phyloP scores from a whole-genome alignment of 2,888 invertebrate species.

The Cephus pulcher region DNA sequence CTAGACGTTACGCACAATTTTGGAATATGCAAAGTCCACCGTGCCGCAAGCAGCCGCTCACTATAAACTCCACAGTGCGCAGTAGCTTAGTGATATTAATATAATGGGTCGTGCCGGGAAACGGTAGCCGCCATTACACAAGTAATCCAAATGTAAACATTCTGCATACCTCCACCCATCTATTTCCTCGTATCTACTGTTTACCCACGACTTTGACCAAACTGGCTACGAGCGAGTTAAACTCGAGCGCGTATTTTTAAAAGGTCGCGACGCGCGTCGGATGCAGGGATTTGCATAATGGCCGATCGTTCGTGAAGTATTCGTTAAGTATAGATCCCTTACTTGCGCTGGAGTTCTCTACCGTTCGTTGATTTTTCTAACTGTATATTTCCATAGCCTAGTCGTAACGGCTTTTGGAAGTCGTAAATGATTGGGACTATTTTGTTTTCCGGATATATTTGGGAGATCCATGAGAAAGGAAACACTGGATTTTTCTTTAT shows the following conservation, averaged over 20 bases:
- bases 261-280: neutral
- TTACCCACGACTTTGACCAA: neutral
- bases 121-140: conserved; percentile 1
- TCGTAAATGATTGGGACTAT: neutral
- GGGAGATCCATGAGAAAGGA: neutral
- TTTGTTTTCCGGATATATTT: neutral
- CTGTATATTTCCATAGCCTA: neutral
- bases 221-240: neutral
- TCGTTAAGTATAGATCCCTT: neutral
- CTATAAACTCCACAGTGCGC: neutral
- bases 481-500: neutral
- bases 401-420: neutral
- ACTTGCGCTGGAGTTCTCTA: neutral
- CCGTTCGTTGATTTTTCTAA: neutral
- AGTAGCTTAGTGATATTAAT: neutral
- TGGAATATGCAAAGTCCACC: neutral
- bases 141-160: conserved; percentile 9
- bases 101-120: neutral
- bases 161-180: neutral
- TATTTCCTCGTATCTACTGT: neutral
- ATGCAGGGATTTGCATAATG: neutral
- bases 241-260: neutral
- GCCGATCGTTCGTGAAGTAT: neutral
- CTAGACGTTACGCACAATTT: neutral
- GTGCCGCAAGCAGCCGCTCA: neutral